phyloP scores from a whole-genome alignment of 2,797 vertebrate species.

The Sebastes iracundus region DNA sequence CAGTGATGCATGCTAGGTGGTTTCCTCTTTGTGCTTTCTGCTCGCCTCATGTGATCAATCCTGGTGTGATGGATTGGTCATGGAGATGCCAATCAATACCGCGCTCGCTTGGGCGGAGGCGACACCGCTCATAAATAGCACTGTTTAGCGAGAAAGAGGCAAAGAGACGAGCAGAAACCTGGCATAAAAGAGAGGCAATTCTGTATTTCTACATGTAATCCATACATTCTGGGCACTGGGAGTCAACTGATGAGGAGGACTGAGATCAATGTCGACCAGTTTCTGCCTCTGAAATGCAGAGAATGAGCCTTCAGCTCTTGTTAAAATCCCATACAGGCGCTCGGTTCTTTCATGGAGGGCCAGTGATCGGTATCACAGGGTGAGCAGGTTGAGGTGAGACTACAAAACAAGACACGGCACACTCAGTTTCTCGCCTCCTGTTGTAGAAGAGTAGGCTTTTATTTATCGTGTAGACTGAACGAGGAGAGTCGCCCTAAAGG shows the following conservation, averaged over 20 bases:
- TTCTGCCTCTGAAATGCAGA: constrained; percentile 22
- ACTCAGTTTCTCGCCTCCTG: not conserved
- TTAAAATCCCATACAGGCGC: constrained; percentile 5
- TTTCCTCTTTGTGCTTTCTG: constrained; percentile 30
- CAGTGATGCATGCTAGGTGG: constrained; percentile 31
- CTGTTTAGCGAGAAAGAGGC: constrained; percentile 8
- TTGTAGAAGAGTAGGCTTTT: constrained; percentile 17
- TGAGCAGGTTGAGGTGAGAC: constrained; percentile 32
- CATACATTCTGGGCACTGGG: not conserved
- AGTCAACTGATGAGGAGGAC: not conserved
- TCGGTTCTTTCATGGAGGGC: not conserved
- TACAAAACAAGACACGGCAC: constrained; percentile 12
- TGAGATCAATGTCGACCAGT: constrained; percentile 17
- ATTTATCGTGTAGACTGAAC: constrained; percentile 4
- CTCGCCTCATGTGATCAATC: constrained; percentile 46
- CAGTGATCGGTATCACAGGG: constrained; percentile 15
- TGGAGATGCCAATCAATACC: constrained; percentile 56
- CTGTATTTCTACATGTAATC: constrained; percentile 32
- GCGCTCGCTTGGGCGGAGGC: constrained; percentile 10
- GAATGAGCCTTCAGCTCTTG: constrained; percentile 12
- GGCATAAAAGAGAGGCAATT: not conserved
- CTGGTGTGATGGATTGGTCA: constrained; percentile 46
- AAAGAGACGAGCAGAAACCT: not conserved
- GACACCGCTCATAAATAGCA: constrained; percentile 45
- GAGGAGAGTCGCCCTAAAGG: not conserved